Base-by-base conservation (phyloP, 2,113 vertebrate species). In the Erythrocercus mccallii region DNA sequence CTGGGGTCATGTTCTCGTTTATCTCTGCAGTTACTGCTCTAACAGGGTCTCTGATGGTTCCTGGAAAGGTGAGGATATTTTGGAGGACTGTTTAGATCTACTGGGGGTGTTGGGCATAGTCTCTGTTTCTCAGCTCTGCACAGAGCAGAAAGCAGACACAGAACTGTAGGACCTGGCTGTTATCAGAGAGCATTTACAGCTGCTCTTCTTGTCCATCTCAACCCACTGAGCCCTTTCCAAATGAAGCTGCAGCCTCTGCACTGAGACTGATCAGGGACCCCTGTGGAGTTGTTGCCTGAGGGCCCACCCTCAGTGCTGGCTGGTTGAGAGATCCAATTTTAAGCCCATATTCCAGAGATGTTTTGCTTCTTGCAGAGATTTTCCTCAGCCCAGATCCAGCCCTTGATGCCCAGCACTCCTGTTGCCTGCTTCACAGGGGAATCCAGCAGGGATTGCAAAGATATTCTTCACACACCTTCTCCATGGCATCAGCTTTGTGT, bases 51-150 rank as follows among this genome's bases (percentile, higher is more conserved):
- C 50, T 80, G 86, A 38, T 37, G 38, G 47, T 96, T 95, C 90
- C 93, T 74, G 78, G 95, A 93, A 97, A 86, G 92, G 64, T 80
- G 45, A 80, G 35, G 61, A 17, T 68, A 27, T 92, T 92, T 40
- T 68, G 30, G n/a, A 76, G 68, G 21, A 10, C 66, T 91, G 18
- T 53, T 83, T 31, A 68, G 64, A 58, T 72, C 66, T 90, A 30
- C 85, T 86, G 88, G 64, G 44, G 83, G 25, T 70, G 83, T 31
- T 23, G 71, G 28, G 20, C 11, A 6, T 18, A n/a, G 25, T 31
- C 15, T 77, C 76, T 35, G 27, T 66, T 57, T 44, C 21, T 54
- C 23, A 85, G 50, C 51, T 91, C 37, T 90, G 31, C 33, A 11
- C 9, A 28, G 65, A 64, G 57, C 15, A 76, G 58, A 18, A 83